A percentile compares a stretch with the other conserved stretches of the same genome.
Conservation (phyloP, 2,888 invertebrate species). For the Argynnis bischoffii region DNA sequence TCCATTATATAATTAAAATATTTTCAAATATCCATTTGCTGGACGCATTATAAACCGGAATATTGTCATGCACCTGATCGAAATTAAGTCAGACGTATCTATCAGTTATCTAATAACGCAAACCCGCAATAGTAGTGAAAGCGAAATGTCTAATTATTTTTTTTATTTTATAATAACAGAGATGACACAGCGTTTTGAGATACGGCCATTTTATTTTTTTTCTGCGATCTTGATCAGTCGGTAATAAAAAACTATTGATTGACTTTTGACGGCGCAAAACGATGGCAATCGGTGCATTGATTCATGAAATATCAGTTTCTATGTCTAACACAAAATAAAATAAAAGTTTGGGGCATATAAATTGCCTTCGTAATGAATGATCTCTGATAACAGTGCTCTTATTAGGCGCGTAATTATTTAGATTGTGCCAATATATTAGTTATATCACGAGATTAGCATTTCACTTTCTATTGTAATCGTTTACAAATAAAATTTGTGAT, state of each 20-base stretch:
- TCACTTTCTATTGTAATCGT: conserved; percentile 42
- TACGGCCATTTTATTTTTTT: conserved; percentile 44
- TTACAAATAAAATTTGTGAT: conserved; percentile 6
- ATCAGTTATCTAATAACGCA: conserved; percentile 71
- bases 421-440: conserved; percentile 38
- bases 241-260: conserved; percentile 59
- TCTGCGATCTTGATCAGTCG: conserved; percentile 53
- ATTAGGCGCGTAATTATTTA: conserved; percentile 44
- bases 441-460: conserved; percentile 41
- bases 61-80: conserved; percentile 64
- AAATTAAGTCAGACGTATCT: conserved; percentile 64
- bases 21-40: conserved; percentile 22
- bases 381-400: conserved; percentile 44
- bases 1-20: conserved; percentile 33
- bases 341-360: conserved; percentile 41
- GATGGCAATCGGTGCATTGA: conserved; percentile 43
- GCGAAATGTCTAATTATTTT: conserved; percentile 76
- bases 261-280: conserved; percentile 50
- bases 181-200: conserved; percentile 69
- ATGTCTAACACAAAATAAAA: conserved; percentile 39
- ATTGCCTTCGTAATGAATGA: conserved; percentile 42
- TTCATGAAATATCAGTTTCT: conserved; percentile 46
- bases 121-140: conserved; percentile 71
- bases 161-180: conserved; percentile 61
- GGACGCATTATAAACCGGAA: conserved; percentile 55